Evolutionary conservation across 2,797 vertebrate genomes (phyloP).

Genomic region (Rachycentron canadum): DNA sequence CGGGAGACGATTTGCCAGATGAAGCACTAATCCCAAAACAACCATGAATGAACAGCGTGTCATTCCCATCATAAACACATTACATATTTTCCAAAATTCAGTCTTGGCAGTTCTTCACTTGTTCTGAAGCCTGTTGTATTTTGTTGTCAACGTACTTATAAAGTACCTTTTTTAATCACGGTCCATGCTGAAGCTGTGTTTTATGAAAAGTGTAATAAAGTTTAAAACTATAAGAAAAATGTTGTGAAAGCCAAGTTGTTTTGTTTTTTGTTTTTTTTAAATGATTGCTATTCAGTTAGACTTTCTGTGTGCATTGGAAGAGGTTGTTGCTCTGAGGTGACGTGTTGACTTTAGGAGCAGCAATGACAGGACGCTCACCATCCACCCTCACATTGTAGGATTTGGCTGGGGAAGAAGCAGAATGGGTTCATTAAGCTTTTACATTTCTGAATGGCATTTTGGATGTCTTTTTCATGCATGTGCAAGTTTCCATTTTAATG

Average conservation of each 20-base stretch:
- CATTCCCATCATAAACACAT: constrained; percentile 24
- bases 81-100: background rate
- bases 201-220: constrained; percentile 90
- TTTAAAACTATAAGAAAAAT: constrained; percentile 50
- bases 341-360: constrained; percentile 51
- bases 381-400: constrained; percentile 90
- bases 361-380: constrained; percentile 82
- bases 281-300: constrained; percentile 12
- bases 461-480: background rate
- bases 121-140: constrained; percentile 51
- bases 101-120: constrained; percentile 1
- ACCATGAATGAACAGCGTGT: constrained; percentile 49
- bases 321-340: constrained; percentile 85
- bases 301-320: constrained; percentile 89
- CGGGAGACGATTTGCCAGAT: constrained; percentile 91
- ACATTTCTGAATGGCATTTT: background rate
- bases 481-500: constrained; percentile 1
- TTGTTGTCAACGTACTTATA: constrained; percentile 56
- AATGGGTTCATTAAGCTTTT: constrained; percentile 7
- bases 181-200: constrained; percentile 75
- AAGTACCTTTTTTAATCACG: constrained; percentile 74
- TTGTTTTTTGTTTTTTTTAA: background rate
- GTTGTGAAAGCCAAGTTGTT: background rate
- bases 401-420: constrained; percentile 82
- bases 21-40: constrained; percentile 80